Conservation (phyloP, 2,113 vertebrate genomes). For the Oncorhynchus kisutch region DNA sequence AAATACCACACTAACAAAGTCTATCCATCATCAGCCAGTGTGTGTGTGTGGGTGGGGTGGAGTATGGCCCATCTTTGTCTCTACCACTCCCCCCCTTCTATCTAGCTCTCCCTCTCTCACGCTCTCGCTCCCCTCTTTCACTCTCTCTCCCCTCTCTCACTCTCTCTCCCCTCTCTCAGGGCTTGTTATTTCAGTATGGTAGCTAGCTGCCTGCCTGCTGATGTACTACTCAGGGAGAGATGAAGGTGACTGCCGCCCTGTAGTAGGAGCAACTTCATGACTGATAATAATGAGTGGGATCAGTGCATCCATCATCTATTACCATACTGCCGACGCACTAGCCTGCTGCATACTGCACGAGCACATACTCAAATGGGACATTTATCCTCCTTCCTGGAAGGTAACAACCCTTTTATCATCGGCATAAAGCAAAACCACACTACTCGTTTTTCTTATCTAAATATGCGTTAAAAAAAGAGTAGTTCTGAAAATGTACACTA, state of each 20-base stretch:
- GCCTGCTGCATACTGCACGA: neutral
- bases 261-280: slow-evolving; percentile 6
- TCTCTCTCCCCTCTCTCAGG: slow-evolving; percentile 3
- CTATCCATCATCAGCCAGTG: neutral
- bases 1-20: neutral
- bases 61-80: neutral
- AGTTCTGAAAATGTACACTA: neutral
- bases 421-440: neutral
- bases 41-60: neutral
- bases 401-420: neutral
- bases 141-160: neutral
- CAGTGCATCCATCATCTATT: slow-evolving; percentile 18
- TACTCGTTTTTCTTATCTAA: neutral
- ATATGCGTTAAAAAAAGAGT: neutral
- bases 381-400: neutral
- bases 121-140: no score
- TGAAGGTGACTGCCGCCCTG: neutral
- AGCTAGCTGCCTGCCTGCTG: slow-evolving; percentile 30
- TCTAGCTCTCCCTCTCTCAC: no score
- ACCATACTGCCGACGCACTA: neutral
- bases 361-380: neutral
- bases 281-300: slow-evolving; percentile 33
- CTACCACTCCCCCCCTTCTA: no score
- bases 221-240: slow-evolving; percentile 9
- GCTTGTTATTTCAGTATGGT: slow-evolving; percentile 23